phyloP scores from a whole-genome alignment of 2,797 vertebrate species.

The Threskiornis aethiopicus region DNA sequence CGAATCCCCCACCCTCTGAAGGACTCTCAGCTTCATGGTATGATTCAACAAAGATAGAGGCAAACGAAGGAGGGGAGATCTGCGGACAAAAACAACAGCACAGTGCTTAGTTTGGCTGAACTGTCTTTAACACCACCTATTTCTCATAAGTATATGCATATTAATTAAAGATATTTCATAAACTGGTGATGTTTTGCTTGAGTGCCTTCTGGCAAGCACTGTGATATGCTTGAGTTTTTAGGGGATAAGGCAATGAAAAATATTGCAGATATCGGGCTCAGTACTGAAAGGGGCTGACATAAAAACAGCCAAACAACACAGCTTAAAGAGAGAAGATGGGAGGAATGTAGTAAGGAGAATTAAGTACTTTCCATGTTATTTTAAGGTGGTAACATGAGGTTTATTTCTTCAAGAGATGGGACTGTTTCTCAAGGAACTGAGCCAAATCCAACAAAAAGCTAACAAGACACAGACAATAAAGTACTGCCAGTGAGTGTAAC shows the following conservation, averaged over 20 bases:
- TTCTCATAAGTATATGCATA: neutral
- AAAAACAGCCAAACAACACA: neutral
- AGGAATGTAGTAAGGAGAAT: slow-evolving; percentile 12
- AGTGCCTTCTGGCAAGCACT: neutral
- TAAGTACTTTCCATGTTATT: slow-evolving; percentile 38
- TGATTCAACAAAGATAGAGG: neutral
- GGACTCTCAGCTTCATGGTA: neutral
- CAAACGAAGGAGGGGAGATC: neutral
- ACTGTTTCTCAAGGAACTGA: slow-evolving; percentile 52
- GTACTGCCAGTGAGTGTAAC: neutral
- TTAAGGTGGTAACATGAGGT: slow-evolving; percentile 61
- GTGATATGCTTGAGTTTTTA: neutral
- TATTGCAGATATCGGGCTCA: neutral
- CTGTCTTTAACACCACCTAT: neutral
- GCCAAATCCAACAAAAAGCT: slow-evolving; percentile 57
- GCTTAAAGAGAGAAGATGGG: neutral
- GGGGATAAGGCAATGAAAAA: neutral
- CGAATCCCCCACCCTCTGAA: neutral
- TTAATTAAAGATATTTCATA: slow-evolving; percentile 37
- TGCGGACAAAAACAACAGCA: neutral
- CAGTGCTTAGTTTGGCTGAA: slow-evolving; percentile 21
- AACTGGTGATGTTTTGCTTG: neutral
- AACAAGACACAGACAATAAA: slow-evolving; percentile 51
- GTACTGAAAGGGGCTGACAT: neutral
- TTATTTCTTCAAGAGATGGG: slow-evolving; percentile 56